Base-by-base conservation (phyloP, 2,888 invertebrate species). In the Therioaphis trifolii region DNA sequence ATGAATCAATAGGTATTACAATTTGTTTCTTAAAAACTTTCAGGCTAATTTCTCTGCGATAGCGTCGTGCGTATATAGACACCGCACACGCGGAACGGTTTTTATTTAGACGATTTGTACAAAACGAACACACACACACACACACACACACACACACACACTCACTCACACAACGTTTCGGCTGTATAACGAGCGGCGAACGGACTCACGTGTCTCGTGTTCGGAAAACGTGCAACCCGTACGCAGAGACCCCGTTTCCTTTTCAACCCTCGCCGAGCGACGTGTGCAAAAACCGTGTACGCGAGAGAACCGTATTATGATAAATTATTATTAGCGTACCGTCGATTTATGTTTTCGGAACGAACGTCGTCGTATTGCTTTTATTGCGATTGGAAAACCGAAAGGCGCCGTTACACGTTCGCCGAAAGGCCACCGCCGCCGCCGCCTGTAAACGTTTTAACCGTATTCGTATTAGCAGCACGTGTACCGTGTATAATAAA, bases 1-100 rank as follows among this genome's bases (percentile, higher is more conserved):
- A n/a, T n/a, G n/a, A n/a, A n/a, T 79, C 68, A 79, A 79, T 79
- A 79, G n/a, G 24, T 68, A 68, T 68, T 72, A 80, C 49, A 18
- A 72, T 82, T 72, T 82, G 24, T 82, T 49, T 68, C 21, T 78
- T 52, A 40, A 52, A 55, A 68, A 55, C 35, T 52, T 78, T 21
- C 40, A 40, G 40, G 18, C 15, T 68, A 52, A 55, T 78, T 78
- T 52, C 40, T 18, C 24, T 40, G n/a, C n/a, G 24, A 49, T n/a
- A 78, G 2, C 68, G 35, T 66, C 21, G 35, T 11, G 27, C 15
- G 7, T 76, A 14, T 63, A 7, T n/a, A 52, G n/a, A 49, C 27
- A n/a, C 55, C n/a, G n/a, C n/a, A n/a, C n/a, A n/a, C 55, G 21
- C 21, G 21, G n/a, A 18, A 49, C 7, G 29, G 4, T 63, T 46